Conservation (phyloP, 2,888 invertebrate species). For the Sialis lutaria region DNA sequence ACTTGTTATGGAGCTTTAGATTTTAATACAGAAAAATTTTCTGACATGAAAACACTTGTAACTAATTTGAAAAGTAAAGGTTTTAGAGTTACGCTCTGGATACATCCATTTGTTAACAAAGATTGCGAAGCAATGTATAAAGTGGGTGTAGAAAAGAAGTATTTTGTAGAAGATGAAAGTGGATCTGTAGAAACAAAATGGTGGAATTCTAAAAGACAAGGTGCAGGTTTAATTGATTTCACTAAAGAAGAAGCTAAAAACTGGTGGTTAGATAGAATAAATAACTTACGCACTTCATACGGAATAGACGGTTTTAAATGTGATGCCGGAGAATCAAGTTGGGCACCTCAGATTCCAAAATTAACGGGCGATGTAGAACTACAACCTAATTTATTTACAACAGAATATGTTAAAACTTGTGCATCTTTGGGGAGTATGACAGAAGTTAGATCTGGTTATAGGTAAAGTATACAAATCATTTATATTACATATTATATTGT, state of each 20-base stretch:
- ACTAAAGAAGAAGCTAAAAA: slow-evolving; percentile 45
- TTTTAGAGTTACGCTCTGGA: slow-evolving; percentile 66
- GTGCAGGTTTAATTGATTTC: slow-evolving; percentile 49
- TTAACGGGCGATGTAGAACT: slow-evolving; percentile 33
- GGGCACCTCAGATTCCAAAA: slow-evolving; percentile 41
- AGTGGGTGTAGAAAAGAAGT: slow-evolving; percentile 11
- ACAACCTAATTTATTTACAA: slow-evolving; percentile 38
- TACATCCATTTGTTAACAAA: slow-evolving; percentile 71
- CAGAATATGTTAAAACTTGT: slow-evolving; percentile 34
- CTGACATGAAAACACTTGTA: slow-evolving; percentile 42
- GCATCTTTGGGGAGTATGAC: slow-evolving; percentile 42
- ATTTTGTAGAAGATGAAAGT: slow-evolving; percentile 33
- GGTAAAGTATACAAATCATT: slow-evolving; percentile 18
- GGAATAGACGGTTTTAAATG: slow-evolving; percentile 64
- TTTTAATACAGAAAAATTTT: slow-evolving; percentile 52
- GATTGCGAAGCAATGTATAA: slow-evolving; percentile 33
- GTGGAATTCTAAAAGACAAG: slow-evolving; percentile 35
- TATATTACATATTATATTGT: too few relatives aligned
- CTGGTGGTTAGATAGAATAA: slow-evolving; percentile 36
- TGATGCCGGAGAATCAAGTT: slow-evolving; percentile 62
- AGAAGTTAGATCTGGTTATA: slow-evolving; percentile 55
- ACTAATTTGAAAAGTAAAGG: slow-evolving; percentile 42
- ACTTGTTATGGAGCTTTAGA: slow-evolving; percentile 65
- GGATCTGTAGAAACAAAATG: slow-evolving; percentile 31
- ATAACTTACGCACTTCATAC: slow-evolving; percentile 34